phyloP scores from a whole-genome alignment of 2,797 vertebrate genomes.

The Channa striata region DNA sequence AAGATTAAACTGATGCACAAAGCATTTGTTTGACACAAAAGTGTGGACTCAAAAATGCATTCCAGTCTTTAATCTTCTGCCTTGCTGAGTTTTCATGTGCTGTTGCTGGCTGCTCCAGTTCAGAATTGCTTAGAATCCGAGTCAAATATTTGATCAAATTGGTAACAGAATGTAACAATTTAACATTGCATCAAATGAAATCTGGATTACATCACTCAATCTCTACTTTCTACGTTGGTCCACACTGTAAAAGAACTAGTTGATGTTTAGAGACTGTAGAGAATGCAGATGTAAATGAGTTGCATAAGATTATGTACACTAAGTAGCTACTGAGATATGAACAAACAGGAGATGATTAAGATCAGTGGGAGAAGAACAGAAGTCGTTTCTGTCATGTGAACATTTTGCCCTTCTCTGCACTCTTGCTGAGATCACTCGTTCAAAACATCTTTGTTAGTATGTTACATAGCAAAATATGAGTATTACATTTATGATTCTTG shows the following conservation, averaged over 20 bases:
- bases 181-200: conserved; percentile 19
- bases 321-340: conserved; percentile 36
- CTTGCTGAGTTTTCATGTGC: conserved; percentile 14
- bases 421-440: conserved; percentile 15
- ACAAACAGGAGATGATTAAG: conserved; percentile 25
- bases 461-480: conserved; percentile 42
- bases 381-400: conserved; percentile 21
- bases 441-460: conserved; percentile 35
- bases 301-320: conserved; percentile 69
- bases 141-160: conserved; percentile 10
- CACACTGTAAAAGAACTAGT: neutral
- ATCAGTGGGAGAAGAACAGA: conserved; percentile 27
- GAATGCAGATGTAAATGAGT: conserved; percentile 46
- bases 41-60: conserved; percentile 17
- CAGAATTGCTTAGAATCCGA: conserved; percentile 11
- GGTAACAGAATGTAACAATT: conserved; percentile 1
- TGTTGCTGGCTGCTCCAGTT: conserved; percentile 46
- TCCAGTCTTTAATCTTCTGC: conserved; percentile 16
- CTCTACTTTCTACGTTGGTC: neutral
- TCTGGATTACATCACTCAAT: conserved; percentile 9
- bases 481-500: conserved; percentile 25
- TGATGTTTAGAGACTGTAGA: conserved; percentile 18
- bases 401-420: conserved; percentile 13
- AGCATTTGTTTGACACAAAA: conserved; percentile 1
- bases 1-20: conserved; percentile 1